Evolutionary conservation across 2,113 vertebrate genomes (phyloP).

Genomic region (Actinemys pallida): DNA sequence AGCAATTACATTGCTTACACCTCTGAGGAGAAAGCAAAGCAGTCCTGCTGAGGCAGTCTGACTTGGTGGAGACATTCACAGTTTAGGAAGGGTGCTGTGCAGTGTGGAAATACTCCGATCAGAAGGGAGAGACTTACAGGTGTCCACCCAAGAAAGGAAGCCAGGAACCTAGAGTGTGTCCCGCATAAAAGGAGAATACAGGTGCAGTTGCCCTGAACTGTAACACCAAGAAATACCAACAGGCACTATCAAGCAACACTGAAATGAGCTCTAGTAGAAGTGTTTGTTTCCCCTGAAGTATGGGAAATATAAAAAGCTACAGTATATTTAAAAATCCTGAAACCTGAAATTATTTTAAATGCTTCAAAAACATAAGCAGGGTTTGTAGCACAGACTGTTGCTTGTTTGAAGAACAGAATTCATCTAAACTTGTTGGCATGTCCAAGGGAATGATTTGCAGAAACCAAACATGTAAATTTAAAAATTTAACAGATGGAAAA

Average conservation of each 20-base stretch:
- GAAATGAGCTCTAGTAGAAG: neutral
- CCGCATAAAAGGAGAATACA: neutral
- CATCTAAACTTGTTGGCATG: neutral
- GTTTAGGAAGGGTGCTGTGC: neutral
- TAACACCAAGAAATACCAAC: neutral
- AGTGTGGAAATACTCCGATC: neutral
- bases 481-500: neutral
- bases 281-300: neutral
- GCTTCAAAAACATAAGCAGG: neutral
- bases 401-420: neutral
- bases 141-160: neutral
- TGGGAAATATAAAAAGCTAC: neutral
- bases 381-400: neutral
- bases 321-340: neutral
- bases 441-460: neutral
- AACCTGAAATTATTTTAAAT: neutral
- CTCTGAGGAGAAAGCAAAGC: no score
- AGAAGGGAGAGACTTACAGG: neutral
- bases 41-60: neutral
- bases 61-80: neutral
- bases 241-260: neutral
- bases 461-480: neutral
- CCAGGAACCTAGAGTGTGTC: neutral
- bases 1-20: no score
- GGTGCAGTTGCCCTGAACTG: neutral